Base-by-base conservation (phyloP, 2,113 vertebrate genomes). In the Corythaeola cristata region DNA sequence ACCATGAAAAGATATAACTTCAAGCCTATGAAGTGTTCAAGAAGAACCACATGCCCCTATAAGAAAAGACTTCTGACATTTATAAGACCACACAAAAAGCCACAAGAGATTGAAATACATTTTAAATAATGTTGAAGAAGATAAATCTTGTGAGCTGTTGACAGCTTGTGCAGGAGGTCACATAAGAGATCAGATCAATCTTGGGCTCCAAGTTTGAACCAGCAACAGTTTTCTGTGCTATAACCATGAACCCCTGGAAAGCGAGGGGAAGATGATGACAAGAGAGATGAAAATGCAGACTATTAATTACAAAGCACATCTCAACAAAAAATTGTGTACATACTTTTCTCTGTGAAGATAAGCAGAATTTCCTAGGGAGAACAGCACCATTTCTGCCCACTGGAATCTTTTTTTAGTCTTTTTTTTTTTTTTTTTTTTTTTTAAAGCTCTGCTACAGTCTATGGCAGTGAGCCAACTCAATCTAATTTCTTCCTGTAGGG, bases 11-110 rank as follows among this genome's bases (percentile, higher is more conserved):
- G 30, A 59, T 0, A 0, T 4, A 93, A 79, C 63, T 74, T 90
- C 26, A 71, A 88, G 63, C 15, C 67, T 50, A 12, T 24, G 35
- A 91, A 89, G 45, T n/a, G 32, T 18, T 93, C 85, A 85, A 74
- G 78, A 93, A 88, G 16, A 62, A 90, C 27, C 62, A 88, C 47
- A 85, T 71, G 78, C 14, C 53, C 6, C 1, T 9, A 6, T 15
- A 86, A 90, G 33, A 87, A 91, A 76, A 85, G 39, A 24, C 39
- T 32, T 85, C 72, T 83, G 92, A 96, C 92, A 84, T 94, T 92
- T 94, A 90, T 85, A 95, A 55, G 92, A 88, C 93, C 93, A 88
- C 92, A 95, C 72, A 95, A 93, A 96, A 96, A 96, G 86, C 86
- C 93, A 89, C 83, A 92, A 86, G 87, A 85, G 32, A 85, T 5